Conservation (phyloP, 1,140 invertebrate species). For the Drosophila elegans region DNA sequence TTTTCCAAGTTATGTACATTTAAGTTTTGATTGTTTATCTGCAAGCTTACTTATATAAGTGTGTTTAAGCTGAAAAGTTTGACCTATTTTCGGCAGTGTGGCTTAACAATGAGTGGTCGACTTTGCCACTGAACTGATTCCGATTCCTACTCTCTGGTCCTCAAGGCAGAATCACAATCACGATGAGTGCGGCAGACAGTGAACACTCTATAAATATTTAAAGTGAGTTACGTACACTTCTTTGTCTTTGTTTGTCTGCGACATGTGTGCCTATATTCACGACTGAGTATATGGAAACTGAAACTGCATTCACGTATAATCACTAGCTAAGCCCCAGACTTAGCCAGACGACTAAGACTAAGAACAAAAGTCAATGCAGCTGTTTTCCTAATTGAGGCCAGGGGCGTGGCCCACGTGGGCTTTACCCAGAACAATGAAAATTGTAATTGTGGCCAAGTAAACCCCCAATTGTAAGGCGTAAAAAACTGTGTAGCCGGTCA, state of each 20-base stretch:
- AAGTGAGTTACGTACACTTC: constrained; percentile 40
- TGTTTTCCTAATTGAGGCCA: constrained; percentile 44
- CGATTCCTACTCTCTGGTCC: constrained; percentile 2
- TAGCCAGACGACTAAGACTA: constrained; percentile 30
- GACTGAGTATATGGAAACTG: constrained; percentile 9
- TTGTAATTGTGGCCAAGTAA: constrained; percentile 27
- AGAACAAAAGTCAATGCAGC: constrained; percentile 52
- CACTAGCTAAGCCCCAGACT: constrained; percentile 46
- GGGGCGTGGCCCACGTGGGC: neutral
- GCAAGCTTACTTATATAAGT: neutral
- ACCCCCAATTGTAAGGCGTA: constrained; percentile 24
- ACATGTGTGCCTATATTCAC: constrained; percentile 16
- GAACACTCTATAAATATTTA: constrained; percentile 58
- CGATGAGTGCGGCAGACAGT: constrained; percentile 27
- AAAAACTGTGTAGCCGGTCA: constrained; percentile 36
- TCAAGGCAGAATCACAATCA: constrained; percentile 6
- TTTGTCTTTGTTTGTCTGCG: constrained; percentile 8
- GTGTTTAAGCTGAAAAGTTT: neutral
- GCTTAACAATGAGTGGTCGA: constrained; percentile 44
- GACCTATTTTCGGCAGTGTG: neutral
- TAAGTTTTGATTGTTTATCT: no score
- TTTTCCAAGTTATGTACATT: no score
- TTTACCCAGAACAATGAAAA: constrained; percentile 29
- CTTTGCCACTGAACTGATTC: constrained; percentile 69
- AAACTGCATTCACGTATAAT: constrained; percentile 43